These are phyloP conservation scores for Myotis lucifugus DNA, from an alignment of 2,113 vertebrate genomes.

Conservation along the genomic window DNA sequence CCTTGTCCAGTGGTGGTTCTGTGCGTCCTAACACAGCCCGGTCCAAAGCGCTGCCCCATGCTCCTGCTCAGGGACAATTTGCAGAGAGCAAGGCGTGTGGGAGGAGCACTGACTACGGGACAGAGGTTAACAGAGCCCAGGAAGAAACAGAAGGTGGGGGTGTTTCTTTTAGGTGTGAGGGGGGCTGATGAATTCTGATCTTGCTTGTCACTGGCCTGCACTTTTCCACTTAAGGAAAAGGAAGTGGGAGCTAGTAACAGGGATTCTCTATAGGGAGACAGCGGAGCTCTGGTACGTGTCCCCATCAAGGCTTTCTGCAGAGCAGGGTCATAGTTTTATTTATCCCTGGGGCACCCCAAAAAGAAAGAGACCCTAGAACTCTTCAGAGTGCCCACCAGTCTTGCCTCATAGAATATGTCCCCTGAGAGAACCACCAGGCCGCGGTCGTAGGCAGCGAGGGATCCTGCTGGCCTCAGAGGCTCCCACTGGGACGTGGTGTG, in stretches of 20 bases:
- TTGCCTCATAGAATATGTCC: constrained; percentile 87
- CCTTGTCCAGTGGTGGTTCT: background rate
- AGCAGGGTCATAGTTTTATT: background rate
- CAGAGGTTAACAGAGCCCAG: background rate
- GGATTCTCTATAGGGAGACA: background rate
- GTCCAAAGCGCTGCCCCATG: rapidly evolving
- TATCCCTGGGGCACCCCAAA: background rate
- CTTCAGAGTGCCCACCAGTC: background rate
- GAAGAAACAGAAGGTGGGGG: background rate
- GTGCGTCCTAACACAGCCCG: background rate
- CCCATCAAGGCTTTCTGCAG: no score
- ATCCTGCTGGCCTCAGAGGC: constrained; percentile 70
- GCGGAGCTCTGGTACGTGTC: rapidly evolving
- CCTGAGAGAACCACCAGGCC: constrained; percentile 82
- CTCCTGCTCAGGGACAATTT: rapidly evolving
- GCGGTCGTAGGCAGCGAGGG: constrained; percentile 83
- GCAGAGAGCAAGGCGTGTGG: background rate
- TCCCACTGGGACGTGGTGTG: constrained; percentile 70
- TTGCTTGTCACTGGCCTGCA: background rate
- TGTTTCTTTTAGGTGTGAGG: no score
- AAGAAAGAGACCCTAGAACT: background rate
- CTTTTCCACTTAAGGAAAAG: background rate
- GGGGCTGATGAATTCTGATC: background rate
- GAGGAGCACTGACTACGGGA: no score
- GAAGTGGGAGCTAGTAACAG: background rate